Evolutionary conservation across 2,113 vertebrate species (phyloP).

Genomic region (Australoheros scitulus): DNA sequence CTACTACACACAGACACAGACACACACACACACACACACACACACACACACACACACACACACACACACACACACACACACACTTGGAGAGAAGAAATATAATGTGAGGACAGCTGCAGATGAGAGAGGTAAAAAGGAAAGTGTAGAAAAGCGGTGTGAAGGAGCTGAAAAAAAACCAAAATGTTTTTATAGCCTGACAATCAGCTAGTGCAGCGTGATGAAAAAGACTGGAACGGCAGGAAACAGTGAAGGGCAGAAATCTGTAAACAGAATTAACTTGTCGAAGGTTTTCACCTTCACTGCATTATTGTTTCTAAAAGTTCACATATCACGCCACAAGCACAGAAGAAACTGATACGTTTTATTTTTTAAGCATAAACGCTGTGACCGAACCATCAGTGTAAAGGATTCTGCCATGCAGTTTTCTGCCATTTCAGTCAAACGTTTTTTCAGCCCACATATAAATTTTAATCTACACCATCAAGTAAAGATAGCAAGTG

Average conservation of each 20-base stretch:
- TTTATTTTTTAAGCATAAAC: background rate
- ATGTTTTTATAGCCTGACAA: constrained; percentile 27
- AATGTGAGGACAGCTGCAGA: constrained; percentile 41
- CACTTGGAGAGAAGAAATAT: constrained; percentile 12
- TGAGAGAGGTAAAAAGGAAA: constrained; percentile 36
- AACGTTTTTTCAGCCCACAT: background rate
- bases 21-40: constrained; percentile 24
- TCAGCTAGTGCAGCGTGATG: constrained; percentile 27
- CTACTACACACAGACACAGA: constrained; percentile 45
- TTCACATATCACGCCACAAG: background rate
- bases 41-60: constrained; percentile 39
- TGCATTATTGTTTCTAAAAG: background rate
- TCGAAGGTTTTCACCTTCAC: constrained; percentile 13
- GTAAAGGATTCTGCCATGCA: background rate
- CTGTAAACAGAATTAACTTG: constrained; percentile 41
- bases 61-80: background rate
- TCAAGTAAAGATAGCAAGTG: too few species aligned
- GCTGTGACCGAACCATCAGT: background rate
- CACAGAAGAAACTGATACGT: background rate
- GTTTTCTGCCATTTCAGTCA: background rate
- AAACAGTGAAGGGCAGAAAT: constrained; percentile 1
- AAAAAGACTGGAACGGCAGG: constrained; percentile 15
- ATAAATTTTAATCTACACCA: too few species aligned
- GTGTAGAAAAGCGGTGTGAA: constrained; percentile 1
- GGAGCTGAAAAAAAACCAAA: constrained; percentile 27